Percentiles rank a stretch among this genome's conserved stretches.
These are phyloP conservation scores for Cephus pygmeus DNA, from an alignment of 2,888 invertebrate genomes.

Conservation along the genomic window DNA sequence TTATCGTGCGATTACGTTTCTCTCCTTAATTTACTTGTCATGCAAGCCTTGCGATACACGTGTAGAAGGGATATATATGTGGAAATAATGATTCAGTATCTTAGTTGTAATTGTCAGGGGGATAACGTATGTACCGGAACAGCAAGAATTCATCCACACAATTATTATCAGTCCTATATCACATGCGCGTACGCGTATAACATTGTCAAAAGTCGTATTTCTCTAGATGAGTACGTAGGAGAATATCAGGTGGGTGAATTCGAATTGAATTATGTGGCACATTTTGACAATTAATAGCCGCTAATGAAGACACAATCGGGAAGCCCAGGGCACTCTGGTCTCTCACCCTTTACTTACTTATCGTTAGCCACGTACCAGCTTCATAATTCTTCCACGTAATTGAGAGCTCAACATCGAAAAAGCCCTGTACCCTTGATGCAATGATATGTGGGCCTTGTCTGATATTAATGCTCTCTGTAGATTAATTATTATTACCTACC, in stretches of 20 bases:
- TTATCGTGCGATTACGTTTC: constrained; percentile 10
- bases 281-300: constrained; percentile 60
- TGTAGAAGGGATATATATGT: not conserved
- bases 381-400: constrained; percentile 58
- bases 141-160: not conserved
- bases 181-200: not conserved
- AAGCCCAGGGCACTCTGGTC: constrained; percentile 39
- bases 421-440: constrained; percentile 24
- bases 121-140: not conserved
- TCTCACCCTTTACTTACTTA: constrained; percentile 29
- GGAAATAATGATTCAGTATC: not conserved
- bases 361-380: constrained; percentile 24
- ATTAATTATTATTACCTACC: constrained; percentile 63
- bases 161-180: not conserved
- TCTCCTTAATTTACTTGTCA: not conserved
- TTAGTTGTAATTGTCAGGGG: not conserved
- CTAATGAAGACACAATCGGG: constrained; percentile 61
- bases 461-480: constrained; percentile 58
- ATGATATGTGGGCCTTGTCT: constrained; percentile 43
- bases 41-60: not conserved
- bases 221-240: not conserved
- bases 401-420: constrained; percentile 61
- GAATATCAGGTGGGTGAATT: not conserved
- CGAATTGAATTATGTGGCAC: constrained; percentile 51
- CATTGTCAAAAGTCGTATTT: not conserved